Percentiles rank a stretch among this genome's conserved stretches.
Conservation (phyloP, 92 coral and sea anemone species). For the Palythoa caribaeorum region DNA sequence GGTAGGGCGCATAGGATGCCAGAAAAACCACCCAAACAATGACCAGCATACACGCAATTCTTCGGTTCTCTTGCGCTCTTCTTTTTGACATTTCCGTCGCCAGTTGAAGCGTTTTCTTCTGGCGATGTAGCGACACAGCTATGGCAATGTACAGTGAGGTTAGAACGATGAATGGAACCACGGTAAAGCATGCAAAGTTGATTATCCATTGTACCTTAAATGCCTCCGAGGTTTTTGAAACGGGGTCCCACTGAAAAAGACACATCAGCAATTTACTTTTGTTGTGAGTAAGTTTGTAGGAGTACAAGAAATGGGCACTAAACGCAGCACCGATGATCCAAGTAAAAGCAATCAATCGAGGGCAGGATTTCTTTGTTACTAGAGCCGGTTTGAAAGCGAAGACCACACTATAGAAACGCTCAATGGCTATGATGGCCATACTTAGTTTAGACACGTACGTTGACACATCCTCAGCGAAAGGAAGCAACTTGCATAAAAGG, state of each 20-base stretch:
- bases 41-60: conserved; percentile 16
- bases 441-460: conserved; percentile 41
- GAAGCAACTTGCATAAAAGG: conserved; percentile 35
- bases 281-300: conserved; percentile 16
- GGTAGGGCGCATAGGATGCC: conserved; percentile 24
- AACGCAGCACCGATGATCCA: conserved; percentile 26
- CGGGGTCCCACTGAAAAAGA: conserved; percentile 29
- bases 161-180: conserved; percentile 7
- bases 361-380: conserved; percentile 20
- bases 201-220: conserved; percentile 40
- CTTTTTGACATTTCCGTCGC: conserved; percentile 22
- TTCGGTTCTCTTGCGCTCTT: conserved; percentile 29
- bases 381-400: conserved; percentile 41
- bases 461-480: conserved; percentile 38
- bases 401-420: conserved; percentile 30
- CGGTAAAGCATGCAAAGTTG: conserved; percentile 41
- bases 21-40: conserved; percentile 28
- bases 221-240: conserved; percentile 26
- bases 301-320: conserved; percentile 42
- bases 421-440: conserved; percentile 32
- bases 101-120: conserved; percentile 32
- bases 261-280: not conserved
- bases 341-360: conserved; percentile 11
- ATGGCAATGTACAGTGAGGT: conserved; percentile 22
- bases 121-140: conserved; percentile 34